These are phyloP conservation scores for Parus major DNA, from an alignment of 2,113 vertebrate genomes.

Conservation along the genomic window DNA sequence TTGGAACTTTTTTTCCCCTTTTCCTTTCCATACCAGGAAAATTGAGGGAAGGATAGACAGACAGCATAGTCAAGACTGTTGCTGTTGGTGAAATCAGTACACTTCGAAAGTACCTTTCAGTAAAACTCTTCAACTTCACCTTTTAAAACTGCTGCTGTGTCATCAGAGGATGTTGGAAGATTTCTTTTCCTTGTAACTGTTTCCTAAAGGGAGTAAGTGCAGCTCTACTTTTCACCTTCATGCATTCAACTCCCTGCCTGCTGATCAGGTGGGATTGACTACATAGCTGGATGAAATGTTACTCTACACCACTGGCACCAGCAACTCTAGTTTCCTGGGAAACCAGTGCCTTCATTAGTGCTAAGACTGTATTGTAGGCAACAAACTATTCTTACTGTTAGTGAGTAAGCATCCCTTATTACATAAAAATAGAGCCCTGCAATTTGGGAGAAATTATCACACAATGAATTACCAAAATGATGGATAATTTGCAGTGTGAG, in stretches of 20 bases:
- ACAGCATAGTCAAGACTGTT: neutral
- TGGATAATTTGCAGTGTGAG: constrained; percentile 11
- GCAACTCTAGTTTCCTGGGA: constrained; percentile 68
- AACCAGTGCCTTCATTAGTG: constrained; percentile 63
- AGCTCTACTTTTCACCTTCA: neutral
- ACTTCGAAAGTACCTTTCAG: neutral
- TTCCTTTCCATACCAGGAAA: neutral
- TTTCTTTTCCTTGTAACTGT: neutral
- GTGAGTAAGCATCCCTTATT: constrained; percentile 67
- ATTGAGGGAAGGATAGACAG: neutral
- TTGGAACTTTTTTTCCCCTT: neutral
- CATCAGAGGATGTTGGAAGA: neutral
- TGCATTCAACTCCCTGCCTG: neutral
- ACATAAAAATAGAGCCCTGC: constrained; percentile 70
- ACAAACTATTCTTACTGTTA: constrained; percentile 67
- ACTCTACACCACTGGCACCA: constrained; percentile 19
- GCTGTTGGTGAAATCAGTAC: neutral
- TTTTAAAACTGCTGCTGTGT: neutral
- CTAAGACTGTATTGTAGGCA: constrained; percentile 56
- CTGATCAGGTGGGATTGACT: neutral
- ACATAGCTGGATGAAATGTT: neutral
- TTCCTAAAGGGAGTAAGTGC: neutral
- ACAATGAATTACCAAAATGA: constrained; percentile 27
- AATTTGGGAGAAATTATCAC: constrained; percentile 35
- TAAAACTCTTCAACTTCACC: neutral